These are phyloP conservation scores for Dolomedes plantarius DNA, from an alignment of 2,888 invertebrate genomes.

Conservation along the genomic window DNA sequence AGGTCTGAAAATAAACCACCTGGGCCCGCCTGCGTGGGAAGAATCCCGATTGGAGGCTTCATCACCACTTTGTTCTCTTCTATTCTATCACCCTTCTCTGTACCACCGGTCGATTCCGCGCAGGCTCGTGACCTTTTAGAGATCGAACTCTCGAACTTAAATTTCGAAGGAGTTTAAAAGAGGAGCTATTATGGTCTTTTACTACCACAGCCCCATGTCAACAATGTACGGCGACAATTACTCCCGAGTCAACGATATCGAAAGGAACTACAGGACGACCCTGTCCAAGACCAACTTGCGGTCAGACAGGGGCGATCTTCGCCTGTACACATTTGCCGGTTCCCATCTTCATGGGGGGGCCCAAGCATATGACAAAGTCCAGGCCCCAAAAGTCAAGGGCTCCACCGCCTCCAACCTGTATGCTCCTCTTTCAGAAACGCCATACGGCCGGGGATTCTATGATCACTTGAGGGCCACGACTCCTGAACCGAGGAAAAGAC, in stretches of 20 bases:
- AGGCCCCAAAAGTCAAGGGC: neutral
- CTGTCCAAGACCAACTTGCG: slow-evolving; percentile 70
- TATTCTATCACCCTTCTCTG: slow-evolving; percentile 21
- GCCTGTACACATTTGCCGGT: slow-evolving; percentile 65
- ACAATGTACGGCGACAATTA: slow-evolving; percentile 73
- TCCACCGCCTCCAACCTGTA: slow-evolving; percentile 27
- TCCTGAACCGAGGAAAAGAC: neutral
- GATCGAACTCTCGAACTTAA: slow-evolving; percentile 28
- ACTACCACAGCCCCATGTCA: slow-evolving; percentile 65
- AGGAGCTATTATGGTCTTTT: slow-evolving; percentile 20
- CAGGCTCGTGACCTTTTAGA: slow-evolving; percentile 33
- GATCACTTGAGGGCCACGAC: slow-evolving; percentile 46
- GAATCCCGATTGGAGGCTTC: slow-evolving; percentile 4
- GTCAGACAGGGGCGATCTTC: slow-evolving; percentile 68
- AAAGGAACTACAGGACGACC: slow-evolving; percentile 71
- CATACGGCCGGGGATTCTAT: slow-evolving; percentile 45
- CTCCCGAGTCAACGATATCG: slow-evolving; percentile 69
- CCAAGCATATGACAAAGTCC: slow-evolving; percentile 12
- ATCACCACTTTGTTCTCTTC: slow-evolving; percentile 13
- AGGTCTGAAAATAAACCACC: slow-evolving; percentile 37
- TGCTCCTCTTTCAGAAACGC: slow-evolving; percentile 27
- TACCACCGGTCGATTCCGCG: neutral
- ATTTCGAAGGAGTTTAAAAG: neutral
- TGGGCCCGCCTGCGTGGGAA: slow-evolving; percentile 24
- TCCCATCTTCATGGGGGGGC: slow-evolving; percentile 51